phyloP scores from a whole-genome alignment of 2,797 vertebrate species.

The Spondyliosoma cantharus region DNA sequence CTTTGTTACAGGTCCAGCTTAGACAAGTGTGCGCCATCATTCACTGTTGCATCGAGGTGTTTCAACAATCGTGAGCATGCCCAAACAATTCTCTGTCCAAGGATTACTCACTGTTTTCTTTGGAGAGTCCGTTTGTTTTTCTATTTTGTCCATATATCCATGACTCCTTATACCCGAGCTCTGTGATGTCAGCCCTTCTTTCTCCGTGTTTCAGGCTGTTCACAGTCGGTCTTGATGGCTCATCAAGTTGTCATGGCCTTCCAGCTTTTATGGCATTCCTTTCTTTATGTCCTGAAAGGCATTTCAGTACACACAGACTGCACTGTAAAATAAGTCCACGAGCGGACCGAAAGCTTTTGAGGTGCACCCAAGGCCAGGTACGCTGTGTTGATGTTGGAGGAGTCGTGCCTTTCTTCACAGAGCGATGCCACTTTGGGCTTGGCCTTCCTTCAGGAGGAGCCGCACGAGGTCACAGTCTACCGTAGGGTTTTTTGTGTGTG shows the following conservation, averaged over 20 bases:
- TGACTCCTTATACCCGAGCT: slow-evolving; percentile 46
- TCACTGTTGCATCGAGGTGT: slow-evolving; percentile 64
- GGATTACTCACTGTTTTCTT: slow-evolving; percentile 71
- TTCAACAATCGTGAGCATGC: slow-evolving; percentile 63
- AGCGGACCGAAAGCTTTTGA: slow-evolving; percentile 68
- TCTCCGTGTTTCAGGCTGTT: slow-evolving; percentile 56
- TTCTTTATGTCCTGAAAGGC: slow-evolving; percentile 69
- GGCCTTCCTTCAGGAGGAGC: slow-evolving; percentile 50
- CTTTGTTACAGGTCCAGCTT: slow-evolving; percentile 53
- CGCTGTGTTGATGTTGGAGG: slow-evolving; percentile 59
- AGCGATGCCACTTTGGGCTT: slow-evolving; percentile 59
- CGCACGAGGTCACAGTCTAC: slow-evolving; percentile 41
- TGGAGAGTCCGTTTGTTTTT: slow-evolving; percentile 67
- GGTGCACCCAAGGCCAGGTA: slow-evolving; percentile 68
- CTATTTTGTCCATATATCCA: slow-evolving; percentile 63
- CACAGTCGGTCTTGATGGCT: slow-evolving; percentile 68
- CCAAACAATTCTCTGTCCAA: slow-evolving; percentile 69
- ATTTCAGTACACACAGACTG: slow-evolving; percentile 43
- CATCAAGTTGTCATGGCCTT: slow-evolving; percentile 71
- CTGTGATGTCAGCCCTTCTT: slow-evolving; percentile 64
- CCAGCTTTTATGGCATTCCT: slow-evolving; percentile 74
- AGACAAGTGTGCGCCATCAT: slow-evolving; percentile 62
- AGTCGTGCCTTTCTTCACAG: slow-evolving; percentile 47
- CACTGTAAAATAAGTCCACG: slow-evolving; percentile 58
- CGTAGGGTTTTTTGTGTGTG: slow-evolving; percentile 43